Percentiles rank a stretch among this genome's conserved stretches.
Conservation (phyloP, 2,888 invertebrate genomes). For the Colletes collaris region DNA sequence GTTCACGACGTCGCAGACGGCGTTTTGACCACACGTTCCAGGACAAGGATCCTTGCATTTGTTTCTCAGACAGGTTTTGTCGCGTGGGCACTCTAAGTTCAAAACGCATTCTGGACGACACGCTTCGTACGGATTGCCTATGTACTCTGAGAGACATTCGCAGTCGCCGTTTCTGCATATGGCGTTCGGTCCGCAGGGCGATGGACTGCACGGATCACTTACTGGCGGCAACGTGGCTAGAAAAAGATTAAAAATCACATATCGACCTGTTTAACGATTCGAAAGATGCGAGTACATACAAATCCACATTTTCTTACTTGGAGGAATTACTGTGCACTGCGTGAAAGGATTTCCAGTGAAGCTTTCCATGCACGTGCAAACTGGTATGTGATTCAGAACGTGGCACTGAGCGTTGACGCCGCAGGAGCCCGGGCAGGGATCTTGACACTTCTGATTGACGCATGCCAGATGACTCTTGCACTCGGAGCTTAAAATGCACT, state of each 20-base stretch:
- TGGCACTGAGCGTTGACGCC: conserved; percentile 91
- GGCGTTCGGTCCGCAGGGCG: conserved; percentile 91
- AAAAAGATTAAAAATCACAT: neutral
- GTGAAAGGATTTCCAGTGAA: conserved; percentile 93
- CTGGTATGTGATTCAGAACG: conserved; percentile 91
- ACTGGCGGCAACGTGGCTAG: conserved; percentile 62
- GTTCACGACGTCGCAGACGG: conserved; percentile 91
- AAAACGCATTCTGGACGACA: conserved; percentile 93
- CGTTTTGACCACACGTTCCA: conserved; percentile 91
- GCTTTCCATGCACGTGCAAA: conserved; percentile 90
- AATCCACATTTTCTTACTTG: conserved; percentile 49
- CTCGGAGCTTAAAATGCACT: conserved; percentile 91
- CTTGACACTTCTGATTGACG: conserved; percentile 90
- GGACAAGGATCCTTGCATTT: conserved; percentile 94
- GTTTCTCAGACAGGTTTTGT: conserved; percentile 90
- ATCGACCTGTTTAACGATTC: too few species aligned
- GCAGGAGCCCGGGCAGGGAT: conserved; percentile 93
- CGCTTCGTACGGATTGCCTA: conserved; percentile 89
- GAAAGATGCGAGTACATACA: too few species aligned
- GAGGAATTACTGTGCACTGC: conserved; percentile 87
- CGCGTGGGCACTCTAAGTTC: conserved; percentile 90
- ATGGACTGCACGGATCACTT: conserved; percentile 86
- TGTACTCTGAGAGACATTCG: conserved; percentile 87
- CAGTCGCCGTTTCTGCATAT: conserved; percentile 89
- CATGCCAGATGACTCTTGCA: conserved; percentile 91